Evolutionary conservation across 2,113 vertebrate genomes (phyloP).

Genomic region (Aptenodytes forsteri): DNA sequence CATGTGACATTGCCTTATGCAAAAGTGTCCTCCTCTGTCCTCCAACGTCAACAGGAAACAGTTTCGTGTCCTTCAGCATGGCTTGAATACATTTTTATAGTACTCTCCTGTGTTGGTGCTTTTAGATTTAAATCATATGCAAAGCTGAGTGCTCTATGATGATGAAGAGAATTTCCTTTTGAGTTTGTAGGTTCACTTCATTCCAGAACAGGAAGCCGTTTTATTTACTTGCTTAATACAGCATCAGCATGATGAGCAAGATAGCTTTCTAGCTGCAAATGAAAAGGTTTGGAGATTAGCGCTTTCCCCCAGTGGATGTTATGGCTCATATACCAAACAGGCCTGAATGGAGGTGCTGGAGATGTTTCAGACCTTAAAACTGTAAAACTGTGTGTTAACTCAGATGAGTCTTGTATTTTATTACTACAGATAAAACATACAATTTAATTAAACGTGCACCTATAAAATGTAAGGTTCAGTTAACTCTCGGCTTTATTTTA

Average conservation of each 20-base stretch:
- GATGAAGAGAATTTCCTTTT: neutral
- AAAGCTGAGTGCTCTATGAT: neutral
- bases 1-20: neutral
- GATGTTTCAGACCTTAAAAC: conserved; percentile 24
- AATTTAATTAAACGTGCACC: conserved; percentile 14
- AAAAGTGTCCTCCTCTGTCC: neutral
- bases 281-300: neutral
- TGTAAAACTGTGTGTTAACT: conserved; percentile 10
- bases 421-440: conserved; percentile 30
- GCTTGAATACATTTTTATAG: neutral
- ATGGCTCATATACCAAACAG: conserved; percentile 21
- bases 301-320: neutral
- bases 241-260: neutral
- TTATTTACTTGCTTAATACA: neutral
- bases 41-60: neutral
- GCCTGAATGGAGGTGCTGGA: neutral
- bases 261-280: neutral
- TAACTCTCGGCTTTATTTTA: conserved; percentile 27
- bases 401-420: neutral
- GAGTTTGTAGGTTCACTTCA: neutral
- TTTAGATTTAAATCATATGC: conserved; percentile 4
- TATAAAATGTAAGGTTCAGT: conserved; percentile 36
- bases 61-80: neutral
- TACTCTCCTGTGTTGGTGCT: neutral
- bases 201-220: neutral